A percentile compares a stretch with the other conserved stretches of the same genome.
Evolutionary conservation across 2,113 vertebrate genomes (phyloP).

Genomic region (Embiotoca jacksoni): DNA sequence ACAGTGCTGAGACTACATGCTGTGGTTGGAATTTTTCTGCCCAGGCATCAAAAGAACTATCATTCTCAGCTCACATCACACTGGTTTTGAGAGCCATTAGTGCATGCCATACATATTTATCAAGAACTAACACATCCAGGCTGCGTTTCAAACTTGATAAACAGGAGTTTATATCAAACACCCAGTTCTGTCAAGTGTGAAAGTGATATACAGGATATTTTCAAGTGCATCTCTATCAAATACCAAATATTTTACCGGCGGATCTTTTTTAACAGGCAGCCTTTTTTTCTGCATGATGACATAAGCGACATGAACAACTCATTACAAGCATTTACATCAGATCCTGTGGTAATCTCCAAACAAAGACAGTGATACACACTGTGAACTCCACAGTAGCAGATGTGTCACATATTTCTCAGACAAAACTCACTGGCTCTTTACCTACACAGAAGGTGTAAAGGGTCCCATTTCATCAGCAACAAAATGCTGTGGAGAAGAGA

Average conservation of each 20-base stretch:
- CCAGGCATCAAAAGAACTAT: slow-evolving; percentile 28
- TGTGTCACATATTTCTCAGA: slow-evolving; percentile 46
- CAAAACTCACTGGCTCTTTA: slow-evolving; percentile 37
- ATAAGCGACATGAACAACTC: slow-evolving; percentile 51
- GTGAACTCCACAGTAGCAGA: slow-evolving; percentile 52
- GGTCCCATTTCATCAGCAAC: slow-evolving; percentile 59
- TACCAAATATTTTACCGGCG: slow-evolving; percentile 35
- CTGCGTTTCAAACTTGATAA: slow-evolving; percentile 56
- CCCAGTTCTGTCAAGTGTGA: slow-evolving; percentile 48
- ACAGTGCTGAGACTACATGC: slow-evolving; percentile 32
- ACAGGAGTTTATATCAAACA: slow-evolving; percentile 57
- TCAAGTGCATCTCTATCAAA: slow-evolving; percentile 52
- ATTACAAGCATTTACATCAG: slow-evolving; percentile 76
- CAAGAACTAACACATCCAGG: slow-evolving; percentile 50
- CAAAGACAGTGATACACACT: slow-evolving; percentile 44
- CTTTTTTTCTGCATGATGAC: slow-evolving; percentile 38
- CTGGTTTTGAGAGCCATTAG: slow-evolving; percentile 53
- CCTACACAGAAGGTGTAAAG: slow-evolving; percentile 20
- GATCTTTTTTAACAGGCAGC: slow-evolving; percentile 38
- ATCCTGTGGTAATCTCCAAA: slow-evolving; percentile 64
- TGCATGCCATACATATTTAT: slow-evolving; percentile 64
- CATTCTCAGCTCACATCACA: slow-evolving; percentile 36
- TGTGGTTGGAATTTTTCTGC: slow-evolving; percentile 48
- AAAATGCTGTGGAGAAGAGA: slow-evolving; percentile 46
- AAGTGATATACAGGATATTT: slow-evolving; percentile 46